Base-by-base conservation (phyloP, 1,140 invertebrate species). In the Drosophila setifemur region DNA sequence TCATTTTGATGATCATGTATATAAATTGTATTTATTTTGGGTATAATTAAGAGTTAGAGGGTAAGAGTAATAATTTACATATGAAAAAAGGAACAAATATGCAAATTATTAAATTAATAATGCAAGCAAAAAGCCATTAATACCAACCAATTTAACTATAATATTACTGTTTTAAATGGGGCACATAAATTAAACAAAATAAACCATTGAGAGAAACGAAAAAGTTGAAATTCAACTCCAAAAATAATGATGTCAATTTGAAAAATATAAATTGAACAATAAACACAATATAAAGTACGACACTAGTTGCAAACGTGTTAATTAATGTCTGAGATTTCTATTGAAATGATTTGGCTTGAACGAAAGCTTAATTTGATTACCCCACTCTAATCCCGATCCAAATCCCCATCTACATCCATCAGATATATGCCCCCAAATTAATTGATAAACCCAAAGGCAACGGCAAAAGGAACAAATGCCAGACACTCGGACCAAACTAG, bases 371-470 rank as follows among this genome's bases (percentile, higher is more conserved):
- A 52, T 52, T 25, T 33, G 3, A 55, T 52, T 33, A n/a, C 28
- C 8, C 9, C 14, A 25, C 53, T 43, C 25, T 23, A 14, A 29
- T 29, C 55, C 18, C 4, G 0, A 1, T 8, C 6, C 25, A 3
- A 37, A 16, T 25, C 8, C 4, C 9, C 5, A 29, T 8, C 14
- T 6, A 12, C 23, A 19, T 21, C 25, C 8, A 12, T 21, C 29
- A 26, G 11, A 9, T 25, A 29, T 4, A 23, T n/a, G 2, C 18
- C 25, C 2, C 6, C 6, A 40, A 64, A 64, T 61, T 64, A 64
- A 64, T 64, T 64, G 61, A 64, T 64, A 64, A 64, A 49, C 19
- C 14, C 19, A 8, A n/a, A 29, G 57, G 18, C 44, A 39, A 64
- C n/a, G n/a, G n/a, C n/a, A 48, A 47, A 12, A 18, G 31, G 42